These are phyloP conservation scores for Crepidodera aurea DNA, from an alignment of 2,888 invertebrate species.

Conservation along the genomic window DNA sequence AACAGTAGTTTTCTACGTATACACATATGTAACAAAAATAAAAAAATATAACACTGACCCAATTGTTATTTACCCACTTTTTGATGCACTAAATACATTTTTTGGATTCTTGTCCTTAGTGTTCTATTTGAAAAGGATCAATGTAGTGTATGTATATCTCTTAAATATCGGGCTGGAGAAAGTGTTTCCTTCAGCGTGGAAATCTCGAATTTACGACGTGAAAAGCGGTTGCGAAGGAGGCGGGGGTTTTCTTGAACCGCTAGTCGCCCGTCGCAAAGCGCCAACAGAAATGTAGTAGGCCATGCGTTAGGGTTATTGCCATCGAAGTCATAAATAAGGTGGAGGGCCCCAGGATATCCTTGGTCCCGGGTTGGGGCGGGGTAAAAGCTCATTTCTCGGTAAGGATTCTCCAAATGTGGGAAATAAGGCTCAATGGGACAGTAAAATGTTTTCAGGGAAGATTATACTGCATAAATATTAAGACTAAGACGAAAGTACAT, in stretches of 20 bases:
- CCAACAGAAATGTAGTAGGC: slow-evolving; percentile 38
- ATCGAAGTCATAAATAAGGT: slow-evolving; percentile 36
- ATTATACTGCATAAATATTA: too few relatives aligned
- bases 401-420: background rate
- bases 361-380: slow-evolving; percentile 1
- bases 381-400: background rate
- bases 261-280: slow-evolving; percentile 32
- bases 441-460: too few relatives aligned
- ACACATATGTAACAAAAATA: too few relatives aligned
- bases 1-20: too few relatives aligned
- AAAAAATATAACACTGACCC: too few relatives aligned
- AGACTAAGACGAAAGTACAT: too few relatives aligned
- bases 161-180: slow-evolving; percentile 7
- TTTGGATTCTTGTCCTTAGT: too few relatives aligned
- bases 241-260: slow-evolving; percentile 15
- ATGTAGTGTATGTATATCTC: slow-evolving; percentile 1
- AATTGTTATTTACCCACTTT: too few relatives aligned
- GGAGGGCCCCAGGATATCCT: slow-evolving; percentile 31
- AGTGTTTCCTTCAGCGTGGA: slow-evolving; percentile 23
- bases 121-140: slow-evolving; percentile 7
- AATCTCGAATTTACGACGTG: slow-evolving; percentile 39
- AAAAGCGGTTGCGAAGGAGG: slow-evolving; percentile 15
- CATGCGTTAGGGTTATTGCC: slow-evolving; percentile 40
- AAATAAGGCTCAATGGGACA: slow-evolving; percentile 6
- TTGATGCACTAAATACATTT: too few relatives aligned